phyloP scores from a whole-genome alignment of 2,113 vertebrate species.

The Myocastor coypus region DNA sequence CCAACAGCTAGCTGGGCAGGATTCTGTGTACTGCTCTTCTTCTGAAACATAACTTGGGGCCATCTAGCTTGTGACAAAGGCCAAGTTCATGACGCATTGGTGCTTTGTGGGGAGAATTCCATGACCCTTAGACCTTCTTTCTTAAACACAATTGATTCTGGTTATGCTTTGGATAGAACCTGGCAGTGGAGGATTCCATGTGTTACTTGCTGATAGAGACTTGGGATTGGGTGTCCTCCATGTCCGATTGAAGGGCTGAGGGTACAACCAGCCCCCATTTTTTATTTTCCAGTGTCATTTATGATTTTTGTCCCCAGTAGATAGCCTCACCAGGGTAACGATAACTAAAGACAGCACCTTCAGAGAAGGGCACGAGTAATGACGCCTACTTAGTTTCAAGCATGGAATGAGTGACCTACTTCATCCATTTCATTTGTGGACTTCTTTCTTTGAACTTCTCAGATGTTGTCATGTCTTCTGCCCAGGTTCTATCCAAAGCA shows the following conservation, averaged over 20 bases:
- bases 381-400: background rate
- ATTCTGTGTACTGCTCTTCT: background rate
- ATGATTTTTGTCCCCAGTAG: background rate
- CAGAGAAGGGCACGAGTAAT: background rate
- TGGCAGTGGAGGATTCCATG: background rate
- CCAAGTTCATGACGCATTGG: background rate
- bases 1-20: background rate
- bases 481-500: background rate
- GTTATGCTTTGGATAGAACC: background rate
- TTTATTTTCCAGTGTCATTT: background rate
- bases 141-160: background rate
- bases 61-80: background rate
- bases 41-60: background rate
- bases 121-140: background rate
- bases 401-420: background rate
- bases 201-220: background rate
- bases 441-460: constrained; percentile 4
- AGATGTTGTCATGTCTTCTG: background rate
- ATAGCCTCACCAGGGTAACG: background rate
- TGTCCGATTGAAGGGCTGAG: background rate
- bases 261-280: background rate
- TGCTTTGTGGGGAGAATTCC: background rate
- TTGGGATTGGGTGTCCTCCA: fast-evolving
- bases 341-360: background rate
- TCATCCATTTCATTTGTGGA: background rate